phyloP scores from a whole-genome alignment of 2,888 invertebrate species.

The Silvanus unidentatus region DNA sequence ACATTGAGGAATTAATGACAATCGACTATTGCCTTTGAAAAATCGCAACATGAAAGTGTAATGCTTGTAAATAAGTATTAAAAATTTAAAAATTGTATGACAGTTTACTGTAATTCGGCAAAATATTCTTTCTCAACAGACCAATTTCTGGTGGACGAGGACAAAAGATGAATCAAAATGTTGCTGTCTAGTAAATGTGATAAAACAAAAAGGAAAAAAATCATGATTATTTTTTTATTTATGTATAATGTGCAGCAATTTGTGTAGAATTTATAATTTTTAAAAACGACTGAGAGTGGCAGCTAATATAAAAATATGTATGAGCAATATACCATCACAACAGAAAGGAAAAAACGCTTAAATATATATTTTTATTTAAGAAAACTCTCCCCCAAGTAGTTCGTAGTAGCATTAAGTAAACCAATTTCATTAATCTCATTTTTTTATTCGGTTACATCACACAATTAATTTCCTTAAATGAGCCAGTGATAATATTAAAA shows the following conservation, averaged over 20 bases:
- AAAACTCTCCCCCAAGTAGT: neutral
- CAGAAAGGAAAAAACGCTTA: slow-evolving; percentile 7
- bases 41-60: too few relatives aligned
- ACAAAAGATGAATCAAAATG: too few relatives aligned
- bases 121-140: too few relatives aligned
- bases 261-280: neutral
- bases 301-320: slow-evolving; percentile 2
- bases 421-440: neutral
- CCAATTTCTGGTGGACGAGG: too few relatives aligned
- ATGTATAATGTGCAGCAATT: neutral
- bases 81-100: too few relatives aligned
- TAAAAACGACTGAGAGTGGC: slow-evolving; percentile 1
- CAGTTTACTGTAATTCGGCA: too few relatives aligned
- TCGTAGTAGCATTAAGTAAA: neutral
- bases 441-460: neutral
- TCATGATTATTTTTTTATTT: too few relatives aligned
- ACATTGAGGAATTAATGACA: too few relatives aligned
- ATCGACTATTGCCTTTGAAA: too few relatives aligned
- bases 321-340: slow-evolving; percentile 4
- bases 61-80: too few relatives aligned
- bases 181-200: too few relatives aligned
- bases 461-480: neutral
- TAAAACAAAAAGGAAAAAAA: too few relatives aligned
- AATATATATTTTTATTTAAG: slow-evolving; percentile 5
- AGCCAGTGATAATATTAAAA: neutral